phyloP scores from a whole-genome alignment of 64 coral and sea anemone species.

The Dendronephthya gigantea region DNA sequence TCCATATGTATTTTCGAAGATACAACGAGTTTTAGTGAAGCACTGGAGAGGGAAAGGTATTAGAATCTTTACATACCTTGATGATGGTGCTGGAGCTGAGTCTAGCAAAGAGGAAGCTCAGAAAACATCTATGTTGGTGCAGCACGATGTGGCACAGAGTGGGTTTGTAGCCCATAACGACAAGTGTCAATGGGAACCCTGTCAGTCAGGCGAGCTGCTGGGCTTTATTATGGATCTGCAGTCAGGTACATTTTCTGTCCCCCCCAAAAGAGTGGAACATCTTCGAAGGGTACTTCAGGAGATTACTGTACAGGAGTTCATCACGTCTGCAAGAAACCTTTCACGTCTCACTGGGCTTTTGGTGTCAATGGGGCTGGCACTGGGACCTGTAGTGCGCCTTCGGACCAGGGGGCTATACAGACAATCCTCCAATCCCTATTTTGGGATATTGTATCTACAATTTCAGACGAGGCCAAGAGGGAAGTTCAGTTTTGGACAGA shows the following conservation, averaged over 20 bases:
- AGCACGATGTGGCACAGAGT: neutral
- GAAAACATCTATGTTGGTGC: neutral
- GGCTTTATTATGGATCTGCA: conserved; percentile 47
- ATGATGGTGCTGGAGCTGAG: conserved; percentile 2
- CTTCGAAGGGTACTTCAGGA: conserved; percentile 11
- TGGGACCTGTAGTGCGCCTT: conserved; percentile 23
- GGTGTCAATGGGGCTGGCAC: conserved; percentile 63
- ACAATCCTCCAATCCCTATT: neutral
- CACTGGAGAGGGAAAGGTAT: neutral
- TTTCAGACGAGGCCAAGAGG: neutral
- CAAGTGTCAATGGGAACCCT: conserved; percentile 46
- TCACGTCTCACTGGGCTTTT: conserved; percentile 30
- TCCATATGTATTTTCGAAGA: conserved; percentile 9
- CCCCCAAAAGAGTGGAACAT: conserved; percentile 8
- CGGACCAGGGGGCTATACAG: neutral
- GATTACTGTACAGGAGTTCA: conserved; percentile 14
- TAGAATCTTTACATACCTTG: neutral
- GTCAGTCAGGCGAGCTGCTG: conserved; percentile 32
- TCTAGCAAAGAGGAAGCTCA: neutral
- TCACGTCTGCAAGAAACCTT: conserved; percentile 12
- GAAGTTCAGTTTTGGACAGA: neutral
- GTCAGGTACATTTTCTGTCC: conserved; percentile 18
- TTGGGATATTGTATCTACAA: neutral
- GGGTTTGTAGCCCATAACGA: conserved; percentile 14
- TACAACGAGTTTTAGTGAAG: neutral